phyloP scores from a whole-genome alignment of 2,797 vertebrate species.

The Mus spretus region DNA sequence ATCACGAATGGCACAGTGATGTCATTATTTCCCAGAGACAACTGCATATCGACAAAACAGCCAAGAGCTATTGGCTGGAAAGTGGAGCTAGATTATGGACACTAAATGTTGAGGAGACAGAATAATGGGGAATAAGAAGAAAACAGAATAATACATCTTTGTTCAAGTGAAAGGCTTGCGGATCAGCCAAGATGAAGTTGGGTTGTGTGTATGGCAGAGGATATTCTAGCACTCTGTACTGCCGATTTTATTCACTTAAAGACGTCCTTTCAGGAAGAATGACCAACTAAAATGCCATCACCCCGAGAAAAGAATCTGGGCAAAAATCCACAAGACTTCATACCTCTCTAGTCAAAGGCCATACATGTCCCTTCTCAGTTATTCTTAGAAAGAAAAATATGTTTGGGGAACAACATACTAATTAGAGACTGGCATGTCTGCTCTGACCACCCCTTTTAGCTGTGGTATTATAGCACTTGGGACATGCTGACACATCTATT shows the following conservation, averaged over 20 bases:
- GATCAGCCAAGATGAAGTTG: not conserved
- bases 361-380: slow-evolving; percentile 51
- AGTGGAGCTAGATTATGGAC: not conserved
- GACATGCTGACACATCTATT: slow-evolving; percentile 22
- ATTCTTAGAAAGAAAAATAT: slow-evolving; percentile 75
- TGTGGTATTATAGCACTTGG: not conserved
- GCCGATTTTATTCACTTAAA: not conserved
- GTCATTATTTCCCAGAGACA: not conserved
- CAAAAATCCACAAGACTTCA: slow-evolving; percentile 52
- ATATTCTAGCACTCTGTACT: not conserved
- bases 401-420: slow-evolving; percentile 26
- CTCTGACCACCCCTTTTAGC: slow-evolving; percentile 3
- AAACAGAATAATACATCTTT: not conserved
- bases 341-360: slow-evolving; percentile 51
- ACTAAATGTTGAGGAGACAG: not conserved
- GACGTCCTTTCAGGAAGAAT: not conserved
- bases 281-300: not conserved
- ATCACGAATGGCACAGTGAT: not conserved
- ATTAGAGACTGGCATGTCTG: not conserved
- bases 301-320: not conserved
- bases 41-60: not conserved
- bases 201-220: not conserved
- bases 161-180: not conserved
- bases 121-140: not conserved
- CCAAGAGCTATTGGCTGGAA: not conserved